Base-by-base conservation (phyloP, 1,140 invertebrate genomes). In the Psilanteris sp. region DNA sequence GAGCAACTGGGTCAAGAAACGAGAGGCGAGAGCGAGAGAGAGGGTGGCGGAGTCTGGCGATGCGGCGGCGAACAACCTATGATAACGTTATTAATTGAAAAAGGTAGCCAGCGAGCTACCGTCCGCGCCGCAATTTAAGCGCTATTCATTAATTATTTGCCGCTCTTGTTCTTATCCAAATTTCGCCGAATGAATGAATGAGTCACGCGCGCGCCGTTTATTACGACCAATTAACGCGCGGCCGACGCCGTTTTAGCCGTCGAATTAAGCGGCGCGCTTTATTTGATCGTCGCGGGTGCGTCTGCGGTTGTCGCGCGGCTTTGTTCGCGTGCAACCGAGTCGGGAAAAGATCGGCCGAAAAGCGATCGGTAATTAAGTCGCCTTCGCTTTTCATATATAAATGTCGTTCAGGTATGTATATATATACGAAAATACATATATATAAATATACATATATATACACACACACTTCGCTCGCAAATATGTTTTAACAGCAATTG, bases 61-160 rank as follows among this genome's bases (percentile, higher is more conserved):
- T 75, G 79, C 62, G 75, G 75, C 77, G 64, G 78, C 74, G 75
- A 84, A 81, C 81, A 86, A 84, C 85, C 85, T 86, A 85, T 86
- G 85, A 86, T 86, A 84, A 85, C 84, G 83, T 87, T 85, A 87
- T 87, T 87, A 87, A 87, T 87, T 86, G 83, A 85, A 86, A 84
- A 85, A 87, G 79, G 83, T 79, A n/a, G n/a, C 83, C 80, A 78
- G 79, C 82, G 77, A 81, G 85, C 85, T 86, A 86, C 85, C 59
- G 61, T 66, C 48, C 26, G 24, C 29, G 37, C 14, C 20, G 62
- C 39, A 55, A 55, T 67, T 67, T 55, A 39, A 50, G 14, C 43
- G 29, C 44, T 44, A 54, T 66, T 54, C 46, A 66, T 54, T 54
- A 66, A 66, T 66, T 54, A 54, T 54, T 54, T 44, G 37, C 9